phyloP scores from a whole-genome alignment of 2,797 vertebrate genomes.

The Streptopelia turtur region DNA sequence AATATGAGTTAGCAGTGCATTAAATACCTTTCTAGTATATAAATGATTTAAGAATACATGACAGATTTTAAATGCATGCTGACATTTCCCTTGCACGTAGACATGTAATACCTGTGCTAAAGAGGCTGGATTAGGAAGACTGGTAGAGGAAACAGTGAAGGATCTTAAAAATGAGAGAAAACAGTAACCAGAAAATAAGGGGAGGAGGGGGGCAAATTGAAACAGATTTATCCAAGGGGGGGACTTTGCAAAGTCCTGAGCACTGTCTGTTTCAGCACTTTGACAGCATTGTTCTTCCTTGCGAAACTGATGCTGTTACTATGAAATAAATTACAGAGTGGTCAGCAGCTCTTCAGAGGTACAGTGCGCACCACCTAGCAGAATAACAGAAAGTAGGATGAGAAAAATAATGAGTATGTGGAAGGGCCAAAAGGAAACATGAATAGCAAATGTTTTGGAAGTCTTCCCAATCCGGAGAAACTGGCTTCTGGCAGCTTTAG shows the following conservation, averaged over 20 bases:
- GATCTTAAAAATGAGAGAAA: not conserved
- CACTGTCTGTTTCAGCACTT: not conserved
- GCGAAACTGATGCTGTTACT: not conserved
- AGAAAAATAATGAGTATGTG: not conserved
- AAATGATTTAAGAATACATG: conserved; percentile 52
- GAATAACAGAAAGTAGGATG: not conserved
- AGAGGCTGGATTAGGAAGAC: not conserved
- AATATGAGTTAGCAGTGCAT: conserved; percentile 54
- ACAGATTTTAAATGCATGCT: conserved; percentile 41
- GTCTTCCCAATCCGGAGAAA: not conserved
- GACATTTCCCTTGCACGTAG: not conserved
- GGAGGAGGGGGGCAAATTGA: not conserved
- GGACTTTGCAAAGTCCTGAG: not conserved
- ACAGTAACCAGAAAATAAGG: not conserved
- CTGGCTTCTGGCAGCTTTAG: not conserved
- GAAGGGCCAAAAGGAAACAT: not conserved
- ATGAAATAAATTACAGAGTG: not conserved
- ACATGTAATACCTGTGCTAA: not conserved
- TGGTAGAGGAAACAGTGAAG: not conserved
- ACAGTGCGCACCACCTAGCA: not conserved
- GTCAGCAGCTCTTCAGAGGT: not conserved
- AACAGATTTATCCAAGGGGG: not conserved
- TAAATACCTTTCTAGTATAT: conserved; percentile 57
- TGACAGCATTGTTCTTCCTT: not conserved
- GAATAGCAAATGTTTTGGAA: not conserved